phyloP scores from a whole-genome alignment of 2,888 invertebrate species.

The Agrotis exclamationis region DNA sequence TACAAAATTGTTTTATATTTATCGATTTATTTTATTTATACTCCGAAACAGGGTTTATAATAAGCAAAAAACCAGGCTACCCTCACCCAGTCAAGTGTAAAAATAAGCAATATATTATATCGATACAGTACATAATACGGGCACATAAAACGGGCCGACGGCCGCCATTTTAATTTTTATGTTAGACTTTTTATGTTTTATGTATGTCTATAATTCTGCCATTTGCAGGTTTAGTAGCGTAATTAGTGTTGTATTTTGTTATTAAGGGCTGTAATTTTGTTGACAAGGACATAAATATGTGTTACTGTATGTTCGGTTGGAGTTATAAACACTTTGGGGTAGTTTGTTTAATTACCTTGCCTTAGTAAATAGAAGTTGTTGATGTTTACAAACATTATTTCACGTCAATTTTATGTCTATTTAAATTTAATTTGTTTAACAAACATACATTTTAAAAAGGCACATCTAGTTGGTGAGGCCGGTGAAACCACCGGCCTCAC shows the following conservation, averaged over 20 bases:
- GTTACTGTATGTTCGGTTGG: not conserved
- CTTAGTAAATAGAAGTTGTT: no score
- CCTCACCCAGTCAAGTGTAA: conserved; percentile 21
- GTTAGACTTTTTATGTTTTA: conserved; percentile 54
- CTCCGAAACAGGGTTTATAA: not conserved
- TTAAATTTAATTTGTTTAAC: no score
- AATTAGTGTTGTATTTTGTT: conserved; percentile 59
- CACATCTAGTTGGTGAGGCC: no score
- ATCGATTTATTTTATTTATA: not conserved
- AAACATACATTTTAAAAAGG: no score
- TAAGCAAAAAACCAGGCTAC: conserved; percentile 2
- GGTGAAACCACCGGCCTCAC: no score
- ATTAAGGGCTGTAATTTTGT: conserved; percentile 32
- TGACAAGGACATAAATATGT: conserved; percentile 21
- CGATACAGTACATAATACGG: conserved; percentile 33
- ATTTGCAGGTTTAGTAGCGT: conserved; percentile 53
- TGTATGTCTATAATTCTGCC: conserved; percentile 48
- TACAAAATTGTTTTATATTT: not conserved
- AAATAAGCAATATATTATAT: conserved; percentile 26
- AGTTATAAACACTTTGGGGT: not conserved
- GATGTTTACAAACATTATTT: no score
- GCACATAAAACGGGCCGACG: conserved; percentile 36
- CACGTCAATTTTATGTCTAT: no score
- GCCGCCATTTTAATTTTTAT: conserved; percentile 48
- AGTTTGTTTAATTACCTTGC: not conserved